These are phyloP conservation scores for Lepidothrix coronata DNA, from an alignment of 2,113 vertebrate species.

Conservation along the genomic window DNA sequence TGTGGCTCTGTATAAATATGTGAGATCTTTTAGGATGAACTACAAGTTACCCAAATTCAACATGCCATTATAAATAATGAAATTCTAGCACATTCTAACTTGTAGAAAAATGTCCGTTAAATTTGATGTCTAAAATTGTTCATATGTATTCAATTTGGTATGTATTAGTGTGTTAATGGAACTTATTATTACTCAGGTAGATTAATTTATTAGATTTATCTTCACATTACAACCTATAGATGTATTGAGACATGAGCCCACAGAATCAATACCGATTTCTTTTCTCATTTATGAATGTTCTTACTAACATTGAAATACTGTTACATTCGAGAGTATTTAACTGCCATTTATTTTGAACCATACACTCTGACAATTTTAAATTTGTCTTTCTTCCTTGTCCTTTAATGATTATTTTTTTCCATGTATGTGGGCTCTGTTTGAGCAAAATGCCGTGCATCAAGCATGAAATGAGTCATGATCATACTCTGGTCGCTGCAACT, in stretches of 20 bases:
- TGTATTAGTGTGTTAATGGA: slow-evolving; percentile 18
- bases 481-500: not conserved
- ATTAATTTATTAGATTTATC: slow-evolving; percentile 57
- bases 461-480: not conserved
- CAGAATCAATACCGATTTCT: slow-evolving; percentile 57
- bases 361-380: not conserved
- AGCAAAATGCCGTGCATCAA: not conserved
- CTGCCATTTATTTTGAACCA: not conserved
- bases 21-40: not conserved
- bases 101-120: not conserved
- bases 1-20: not conserved
- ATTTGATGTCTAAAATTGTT: not conserved
- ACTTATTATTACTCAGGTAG: slow-evolving; percentile 24
- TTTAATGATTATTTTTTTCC: not conserved
- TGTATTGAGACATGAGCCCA: slow-evolving; percentile 8
- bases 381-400: not conserved
- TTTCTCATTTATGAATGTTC: slow-evolving; percentile 23
- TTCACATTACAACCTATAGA: not conserved
- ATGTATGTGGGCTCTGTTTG: not conserved
- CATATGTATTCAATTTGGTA: not conserved
- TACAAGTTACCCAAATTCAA: not conserved
- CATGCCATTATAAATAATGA: not conserved
- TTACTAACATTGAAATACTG: not conserved
- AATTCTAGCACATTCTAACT: not conserved
- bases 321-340: slow-evolving; percentile 3